Evolutionary conservation across 2,888 invertebrate genomes (phyloP), one percentile per base, ranked within the genome.

Genomic region (Spisula subtruncata): DNA sequence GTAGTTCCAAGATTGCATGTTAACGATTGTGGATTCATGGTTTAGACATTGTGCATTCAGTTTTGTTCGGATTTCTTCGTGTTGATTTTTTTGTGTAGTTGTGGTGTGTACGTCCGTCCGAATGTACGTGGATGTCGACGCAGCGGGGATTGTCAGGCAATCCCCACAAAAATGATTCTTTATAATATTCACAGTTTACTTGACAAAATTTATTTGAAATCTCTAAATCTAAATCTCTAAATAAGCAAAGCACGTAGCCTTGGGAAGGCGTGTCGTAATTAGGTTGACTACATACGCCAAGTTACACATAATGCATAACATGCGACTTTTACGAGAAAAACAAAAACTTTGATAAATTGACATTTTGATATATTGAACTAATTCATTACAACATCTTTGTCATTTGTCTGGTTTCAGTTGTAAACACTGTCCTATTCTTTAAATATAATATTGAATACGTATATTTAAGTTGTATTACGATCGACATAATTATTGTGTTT

Each of bases 271-370:
- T 66, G 60, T 25, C 60, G 8, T 41, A n/a, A 25, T 25, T 56
- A 20, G 60, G n/a, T n/a, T 66, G 60, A 66, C 25, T 25, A n/a
- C 20, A 25, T 66, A 25, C 60, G 25, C 25, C 10, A 51, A 51
- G 51, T 16, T 51, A 51, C 51, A 51, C 51, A 10, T 66, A 66
- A 66, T 25, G 25, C 60, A 25, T 10, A 25, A n/a, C 10, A 66
- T 66, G n/a, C 60, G 60, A 66, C 25, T 25, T 66, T 66, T 66
- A 66, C n/a, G 25, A n/a, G 25, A 66, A 8, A 66, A n/a, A 25
- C 10, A 66, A 66, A 66, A 66, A 66, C 60, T 66, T 25, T 66
- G 60, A 66, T 25, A 25, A 66, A 66, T 66, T 66, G 60, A 66
- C 60, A 66, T n/a, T 66, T 25, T 66, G 25, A 66, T 66, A 25